Evolutionary conservation across 2,113 vertebrate genomes (phyloP).

Genomic region (Erinaceus europaeus): DNA sequence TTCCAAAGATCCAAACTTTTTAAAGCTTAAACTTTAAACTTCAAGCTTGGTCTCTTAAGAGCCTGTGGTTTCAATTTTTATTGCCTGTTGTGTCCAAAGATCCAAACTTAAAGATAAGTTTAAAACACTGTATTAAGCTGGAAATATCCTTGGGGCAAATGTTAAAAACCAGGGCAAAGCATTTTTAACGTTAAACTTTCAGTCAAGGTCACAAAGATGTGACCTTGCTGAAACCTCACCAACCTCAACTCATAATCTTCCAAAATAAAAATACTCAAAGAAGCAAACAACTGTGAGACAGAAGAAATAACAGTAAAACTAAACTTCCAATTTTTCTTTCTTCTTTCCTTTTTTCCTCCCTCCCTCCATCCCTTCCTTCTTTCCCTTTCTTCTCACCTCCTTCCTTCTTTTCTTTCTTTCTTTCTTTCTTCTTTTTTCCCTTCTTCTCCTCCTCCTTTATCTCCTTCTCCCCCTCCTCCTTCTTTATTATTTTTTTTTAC

Average conservation of each 20-base stretch:
- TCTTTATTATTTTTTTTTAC: too few relatives aligned
- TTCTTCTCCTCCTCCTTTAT: too few relatives aligned
- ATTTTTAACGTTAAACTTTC: neutral
- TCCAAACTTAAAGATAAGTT: constrained; percentile 36
- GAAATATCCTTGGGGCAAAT: constrained; percentile 17
- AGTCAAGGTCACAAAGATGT: neutral
- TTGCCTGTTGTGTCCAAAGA: neutral
- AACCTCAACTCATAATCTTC: neutral
- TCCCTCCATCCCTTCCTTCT: too few relatives aligned
- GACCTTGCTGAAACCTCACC: neutral
- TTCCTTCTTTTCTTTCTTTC: too few relatives aligned
- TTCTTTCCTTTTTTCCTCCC: too few relatives aligned
- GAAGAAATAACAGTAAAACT: neutral
- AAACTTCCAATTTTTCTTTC: neutral
- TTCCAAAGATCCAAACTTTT: neutral
- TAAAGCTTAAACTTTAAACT: neutral
- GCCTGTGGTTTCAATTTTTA: constrained; percentile 24
- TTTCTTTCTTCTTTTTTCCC: too few relatives aligned
- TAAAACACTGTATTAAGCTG: neutral
- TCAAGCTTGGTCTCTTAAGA: neutral
- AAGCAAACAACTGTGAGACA: neutral
- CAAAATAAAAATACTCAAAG: neutral
- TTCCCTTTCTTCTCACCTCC: too few relatives aligned
- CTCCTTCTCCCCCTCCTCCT: too few relatives aligned
- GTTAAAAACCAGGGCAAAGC: constrained; percentile 10